A percentile compares a stretch with the other conserved stretches of the same genome.
phyloP scores from a whole-genome alignment of 1,140 invertebrate species.

The Parasteatoda tepidariorum region DNA sequence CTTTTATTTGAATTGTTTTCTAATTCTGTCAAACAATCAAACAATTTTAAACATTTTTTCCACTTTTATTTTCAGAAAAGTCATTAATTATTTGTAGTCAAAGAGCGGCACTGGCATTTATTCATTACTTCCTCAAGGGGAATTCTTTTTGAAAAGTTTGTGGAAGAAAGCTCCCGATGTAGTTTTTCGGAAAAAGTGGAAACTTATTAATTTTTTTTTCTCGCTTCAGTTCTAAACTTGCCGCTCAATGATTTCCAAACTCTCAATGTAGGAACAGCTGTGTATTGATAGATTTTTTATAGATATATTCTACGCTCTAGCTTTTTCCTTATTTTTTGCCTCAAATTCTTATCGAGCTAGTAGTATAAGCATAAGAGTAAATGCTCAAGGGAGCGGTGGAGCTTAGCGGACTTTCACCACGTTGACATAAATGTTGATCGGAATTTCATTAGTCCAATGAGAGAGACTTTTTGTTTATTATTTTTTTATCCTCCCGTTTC shows the following conservation, averaged over 20 bases:
- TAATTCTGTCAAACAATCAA: too few species aligned
- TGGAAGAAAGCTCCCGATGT: too few species aligned
- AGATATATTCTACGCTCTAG: neutral
- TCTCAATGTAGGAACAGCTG: slow-evolving; percentile 25
- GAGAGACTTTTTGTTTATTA: neutral
- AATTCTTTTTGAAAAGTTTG: too few species aligned
- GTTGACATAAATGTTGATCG: slow-evolving; percentile 32
- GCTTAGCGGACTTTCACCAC: too few species aligned
- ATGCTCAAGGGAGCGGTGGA: too few species aligned
- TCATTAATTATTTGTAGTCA: neutral
- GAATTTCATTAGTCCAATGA: slow-evolving; percentile 25
- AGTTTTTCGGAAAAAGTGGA: neutral
- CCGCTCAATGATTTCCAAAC: slow-evolving; percentile 33
- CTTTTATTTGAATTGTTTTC: too few species aligned
- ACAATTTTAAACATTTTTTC: too few species aligned
- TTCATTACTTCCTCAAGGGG: too few species aligned
- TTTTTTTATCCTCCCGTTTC: slow-evolving; percentile 10
- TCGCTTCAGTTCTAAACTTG: neutral
- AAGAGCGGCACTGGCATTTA: neutral
- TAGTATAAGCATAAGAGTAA: neutral
- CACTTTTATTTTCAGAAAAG: too few species aligned
- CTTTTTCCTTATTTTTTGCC: neutral
- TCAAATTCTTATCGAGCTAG: slow-evolving; percentile 9
- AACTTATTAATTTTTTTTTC: neutral
- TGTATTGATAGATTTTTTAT: slow-evolving; percentile 4